Conservation (phyloP, 2,113 vertebrate genomes). For the Odocoileus virginianus region DNA sequence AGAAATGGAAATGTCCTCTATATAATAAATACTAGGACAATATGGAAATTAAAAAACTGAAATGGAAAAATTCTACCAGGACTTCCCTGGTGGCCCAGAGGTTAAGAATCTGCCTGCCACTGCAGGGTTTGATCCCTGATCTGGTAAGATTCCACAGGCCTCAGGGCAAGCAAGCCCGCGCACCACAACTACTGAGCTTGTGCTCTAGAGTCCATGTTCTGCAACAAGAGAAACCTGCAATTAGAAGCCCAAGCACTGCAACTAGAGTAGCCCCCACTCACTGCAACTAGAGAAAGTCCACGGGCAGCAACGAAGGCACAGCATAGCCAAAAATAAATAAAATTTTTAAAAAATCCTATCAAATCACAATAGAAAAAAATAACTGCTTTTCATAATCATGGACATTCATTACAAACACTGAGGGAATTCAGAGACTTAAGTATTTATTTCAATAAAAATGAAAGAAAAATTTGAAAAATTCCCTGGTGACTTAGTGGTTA, state of each 20-base stretch:
- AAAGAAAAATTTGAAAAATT: background rate
- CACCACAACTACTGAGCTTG: background rate
- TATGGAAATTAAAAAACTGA: background rate
- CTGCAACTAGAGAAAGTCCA: background rate
- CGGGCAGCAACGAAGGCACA: background rate
- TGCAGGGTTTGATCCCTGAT: background rate
- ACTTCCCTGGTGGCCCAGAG: background rate
- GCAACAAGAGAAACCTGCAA: background rate
- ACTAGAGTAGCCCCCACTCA: background rate
- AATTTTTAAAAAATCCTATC: background rate
- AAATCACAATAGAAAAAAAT: background rate
- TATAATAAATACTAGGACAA: background rate
- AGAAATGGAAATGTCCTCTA: background rate
- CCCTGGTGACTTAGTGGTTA: background rate
- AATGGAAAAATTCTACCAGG: background rate
- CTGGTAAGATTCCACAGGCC: background rate
- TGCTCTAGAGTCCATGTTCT: background rate
- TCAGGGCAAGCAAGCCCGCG: background rate
- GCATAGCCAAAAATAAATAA: background rate
- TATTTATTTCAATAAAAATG: background rate
- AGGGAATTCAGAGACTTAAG: background rate
- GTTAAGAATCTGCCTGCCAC: background rate
- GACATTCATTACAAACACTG: background rate
- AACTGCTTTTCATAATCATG: background rate
- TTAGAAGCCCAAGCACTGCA: background rate